These are phyloP conservation scores for Polymixis flavicincta DNA, from an alignment of 2,888 invertebrate genomes.

Conservation along the genomic window DNA sequence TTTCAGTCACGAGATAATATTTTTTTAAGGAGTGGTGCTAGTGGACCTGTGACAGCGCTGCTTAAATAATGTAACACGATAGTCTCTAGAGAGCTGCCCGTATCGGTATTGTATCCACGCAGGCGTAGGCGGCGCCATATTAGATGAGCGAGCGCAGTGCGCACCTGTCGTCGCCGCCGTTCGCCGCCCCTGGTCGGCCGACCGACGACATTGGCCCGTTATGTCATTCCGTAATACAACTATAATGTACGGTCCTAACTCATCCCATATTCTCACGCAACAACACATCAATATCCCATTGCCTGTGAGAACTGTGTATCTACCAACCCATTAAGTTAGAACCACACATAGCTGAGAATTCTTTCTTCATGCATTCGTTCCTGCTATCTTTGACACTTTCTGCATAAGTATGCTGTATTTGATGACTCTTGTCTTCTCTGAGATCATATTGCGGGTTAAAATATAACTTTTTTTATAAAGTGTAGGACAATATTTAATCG, in stretches of 20 bases:
- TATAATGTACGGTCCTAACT: conserved; percentile 76
- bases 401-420: conserved; percentile 35
- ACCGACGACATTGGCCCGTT: conserved; percentile 79
- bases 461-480: not conserved
- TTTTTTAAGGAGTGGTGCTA: no score
- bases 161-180: conserved; percentile 78
- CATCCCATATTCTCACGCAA: conserved; percentile 85
- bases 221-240: conserved; percentile 85
- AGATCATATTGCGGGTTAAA: not conserved
- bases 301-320: conserved; percentile 72
- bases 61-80: conserved; percentile 49
- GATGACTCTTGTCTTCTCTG: conserved; percentile 35
- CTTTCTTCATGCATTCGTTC: conserved; percentile 49
- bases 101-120: conserved; percentile 51
- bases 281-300: conserved; percentile 79
- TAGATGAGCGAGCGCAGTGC: conserved; percentile 54
- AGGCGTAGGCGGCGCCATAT: conserved; percentile 67
- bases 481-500: no score
- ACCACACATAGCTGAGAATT: conserved; percentile 56
- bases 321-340: conserved; percentile 59
- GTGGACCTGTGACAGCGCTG: no score
- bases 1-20: no score
- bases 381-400: conserved; percentile 49
- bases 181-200: conserved; percentile 68
- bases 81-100: conserved; percentile 31